These are phyloP conservation scores for Ceyx erithaca DNA, from an alignment of 2,797 vertebrate species.

Conservation along the genomic window DNA sequence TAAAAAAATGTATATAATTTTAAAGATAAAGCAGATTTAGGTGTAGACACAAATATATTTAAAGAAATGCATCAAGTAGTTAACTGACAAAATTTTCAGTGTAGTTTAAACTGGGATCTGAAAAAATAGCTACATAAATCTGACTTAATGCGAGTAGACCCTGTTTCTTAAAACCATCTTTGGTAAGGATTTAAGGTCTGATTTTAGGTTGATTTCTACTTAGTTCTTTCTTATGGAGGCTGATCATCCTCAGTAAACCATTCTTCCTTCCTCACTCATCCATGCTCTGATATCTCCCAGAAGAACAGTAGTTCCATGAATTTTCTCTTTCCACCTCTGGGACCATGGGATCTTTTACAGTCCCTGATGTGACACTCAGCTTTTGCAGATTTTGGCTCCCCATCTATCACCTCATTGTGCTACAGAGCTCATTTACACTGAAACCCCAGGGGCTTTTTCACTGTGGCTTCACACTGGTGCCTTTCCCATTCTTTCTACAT, in stretches of 20 bases:
- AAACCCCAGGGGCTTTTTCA: background rate
- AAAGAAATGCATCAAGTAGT: background rate
- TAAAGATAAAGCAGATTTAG: background rate
- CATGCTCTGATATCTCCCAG: rapidly evolving
- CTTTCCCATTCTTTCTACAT: background rate
- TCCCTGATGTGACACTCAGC: rapidly evolving
- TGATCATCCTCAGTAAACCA: background rate
- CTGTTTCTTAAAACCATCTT: background rate
- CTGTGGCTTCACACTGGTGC: background rate
- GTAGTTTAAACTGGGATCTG: background rate
- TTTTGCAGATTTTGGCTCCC: background rate
- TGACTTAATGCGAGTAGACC: background rate
- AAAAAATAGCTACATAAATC: background rate
- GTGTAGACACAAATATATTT: background rate
- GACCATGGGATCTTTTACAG: rapidly evolving
- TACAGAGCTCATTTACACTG: background rate
- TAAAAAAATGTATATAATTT: background rate
- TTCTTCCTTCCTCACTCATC: background rate
- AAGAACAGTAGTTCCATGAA: background rate
- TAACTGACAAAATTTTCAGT: background rate
- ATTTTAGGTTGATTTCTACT: background rate
- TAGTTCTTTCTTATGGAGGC: background rate
- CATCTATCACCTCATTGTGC: background rate
- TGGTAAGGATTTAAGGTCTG: background rate
- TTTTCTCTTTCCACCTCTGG: background rate